Percentiles rank a stretch among this genome's conserved stretches.
Conservation (phyloP, 2,113 vertebrate genomes). For the Bubalus kerabau region DNA sequence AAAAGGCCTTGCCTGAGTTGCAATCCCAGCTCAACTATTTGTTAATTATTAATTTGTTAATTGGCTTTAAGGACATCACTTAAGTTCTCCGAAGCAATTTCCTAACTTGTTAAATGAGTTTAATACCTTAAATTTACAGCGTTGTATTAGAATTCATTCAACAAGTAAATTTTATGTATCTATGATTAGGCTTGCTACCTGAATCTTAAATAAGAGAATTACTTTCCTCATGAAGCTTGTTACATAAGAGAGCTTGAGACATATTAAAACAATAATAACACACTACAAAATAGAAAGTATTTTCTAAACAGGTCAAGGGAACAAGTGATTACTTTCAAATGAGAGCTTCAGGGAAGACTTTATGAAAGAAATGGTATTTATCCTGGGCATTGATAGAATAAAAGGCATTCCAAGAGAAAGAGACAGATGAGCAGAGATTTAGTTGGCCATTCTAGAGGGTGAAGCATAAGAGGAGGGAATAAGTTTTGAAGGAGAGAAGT, state of each 20-base stretch:
- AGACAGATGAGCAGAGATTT: background rate
- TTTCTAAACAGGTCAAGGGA: slow-evolving; percentile 31
- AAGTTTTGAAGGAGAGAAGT: background rate
- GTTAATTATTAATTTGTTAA: slow-evolving; percentile 1
- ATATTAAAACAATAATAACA: slow-evolving; percentile 8
- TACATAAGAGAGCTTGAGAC: background rate
- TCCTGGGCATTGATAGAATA: background rate
- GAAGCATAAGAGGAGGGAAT: background rate
- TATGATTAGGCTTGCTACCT: background rate
- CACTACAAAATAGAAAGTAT: background rate
- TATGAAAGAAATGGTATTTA: background rate
- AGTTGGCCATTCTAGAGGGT: background rate
- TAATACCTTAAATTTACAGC: background rate
- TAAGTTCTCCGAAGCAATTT: slow-evolving; percentile 16
- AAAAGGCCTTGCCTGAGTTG: background rate
- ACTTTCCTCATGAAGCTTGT: background rate
- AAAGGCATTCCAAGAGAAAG: slow-evolving; percentile 13
- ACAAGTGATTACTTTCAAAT: slow-evolving; percentile 24
- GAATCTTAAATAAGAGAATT: background rate
- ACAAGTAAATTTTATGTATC: background rate
- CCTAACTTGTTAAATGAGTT: background rate
- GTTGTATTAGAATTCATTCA: slow-evolving; percentile 38
- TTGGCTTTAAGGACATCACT: background rate
- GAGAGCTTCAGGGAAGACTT: background rate
- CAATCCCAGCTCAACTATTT: background rate